A percentile compares a stretch with the other conserved stretches of the same genome.
phyloP scores from a whole-genome alignment of 1,140 invertebrate species.

The Helicoverpa zea region DNA sequence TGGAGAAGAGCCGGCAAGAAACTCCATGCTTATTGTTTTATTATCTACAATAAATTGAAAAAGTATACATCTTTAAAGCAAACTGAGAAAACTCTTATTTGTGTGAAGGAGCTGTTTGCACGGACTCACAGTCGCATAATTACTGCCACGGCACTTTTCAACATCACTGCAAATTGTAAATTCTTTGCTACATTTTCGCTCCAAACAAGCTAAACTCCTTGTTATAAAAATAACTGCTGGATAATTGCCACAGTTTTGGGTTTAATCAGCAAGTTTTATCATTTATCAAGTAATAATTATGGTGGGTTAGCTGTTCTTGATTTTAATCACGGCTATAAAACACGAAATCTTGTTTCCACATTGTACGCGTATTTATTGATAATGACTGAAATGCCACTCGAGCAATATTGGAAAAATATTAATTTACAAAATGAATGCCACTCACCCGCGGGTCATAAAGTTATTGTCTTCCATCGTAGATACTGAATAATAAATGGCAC shows the following conservation, averaged over 20 bases:
- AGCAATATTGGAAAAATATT: too few species aligned
- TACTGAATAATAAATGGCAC: too few species aligned
- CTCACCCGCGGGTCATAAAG: too few species aligned
- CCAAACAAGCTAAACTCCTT: constrained; percentile 29
- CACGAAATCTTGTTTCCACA: background rate
- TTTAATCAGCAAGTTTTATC: constrained; percentile 15
- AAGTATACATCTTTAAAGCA: constrained; percentile 22
- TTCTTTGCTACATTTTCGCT: constrained; percentile 27
- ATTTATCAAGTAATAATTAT: constrained; percentile 31
- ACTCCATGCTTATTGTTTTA: background rate
- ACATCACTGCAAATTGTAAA: constrained; percentile 31
- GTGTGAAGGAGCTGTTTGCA: constrained; percentile 32
- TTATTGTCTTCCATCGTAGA: too few species aligned
- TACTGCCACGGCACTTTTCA: constrained; percentile 33
- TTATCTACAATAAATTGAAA: background rate
- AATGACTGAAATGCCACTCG: background rate
- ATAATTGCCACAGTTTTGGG: constrained; percentile 26
- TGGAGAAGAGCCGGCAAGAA: too few species aligned
- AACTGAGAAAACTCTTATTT: constrained; percentile 4
- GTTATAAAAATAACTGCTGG: background rate
- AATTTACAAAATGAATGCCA: too few species aligned
- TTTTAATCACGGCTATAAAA: constrained; percentile 6
- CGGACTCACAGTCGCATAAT: constrained; percentile 39
- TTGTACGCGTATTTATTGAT: background rate
- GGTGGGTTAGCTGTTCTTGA: constrained; percentile 8